Conservation (phyloP, 2,888 invertebrate genomes). For the Pycnomerus fuliginosus region DNA sequence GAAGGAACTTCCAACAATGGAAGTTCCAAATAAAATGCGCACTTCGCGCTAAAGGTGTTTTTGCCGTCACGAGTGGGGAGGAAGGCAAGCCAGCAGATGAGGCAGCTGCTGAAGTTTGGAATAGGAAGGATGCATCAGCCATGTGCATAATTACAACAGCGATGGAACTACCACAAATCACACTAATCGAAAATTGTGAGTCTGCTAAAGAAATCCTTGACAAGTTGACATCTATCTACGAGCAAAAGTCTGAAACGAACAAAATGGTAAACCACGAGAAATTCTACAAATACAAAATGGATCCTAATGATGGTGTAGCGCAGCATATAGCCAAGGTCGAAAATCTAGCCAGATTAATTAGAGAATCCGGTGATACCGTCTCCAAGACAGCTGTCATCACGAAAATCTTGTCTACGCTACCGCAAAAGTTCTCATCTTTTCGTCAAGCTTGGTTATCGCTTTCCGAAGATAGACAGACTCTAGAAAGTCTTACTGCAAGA, state of each 20-base stretch:
- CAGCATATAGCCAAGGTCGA: no score
- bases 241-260: constrained; percentile 26
- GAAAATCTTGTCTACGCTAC: constrained; percentile 19
- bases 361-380: no score
- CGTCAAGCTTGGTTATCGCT: constrained; percentile 32
- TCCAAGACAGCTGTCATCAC: constrained; percentile 26
- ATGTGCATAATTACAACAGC: constrained; percentile 27
- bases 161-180: constrained; percentile 30
- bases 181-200: constrained; percentile 32
- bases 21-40: constrained; percentile 27
- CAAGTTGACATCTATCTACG: constrained; percentile 28
- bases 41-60: constrained; percentile 15
- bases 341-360: no score
- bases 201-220: constrained; percentile 28
- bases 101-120: constrained; percentile 12
- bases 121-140: constrained; percentile 26
- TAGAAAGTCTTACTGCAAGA: constrained; percentile 26
- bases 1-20: constrained; percentile 24
- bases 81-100: background rate
- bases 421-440: constrained; percentile 23
- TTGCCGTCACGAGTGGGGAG: background rate
- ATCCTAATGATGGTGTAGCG: no score
- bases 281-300: constrained; percentile 32
- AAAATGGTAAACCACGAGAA: constrained; percentile 33
- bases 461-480: constrained; percentile 27